A percentile compares a stretch with the other conserved stretches of the same genome.
Evolutionary conservation across 2,888 invertebrate genomes (phyloP).

Genomic region (Polietes domitor): DNA sequence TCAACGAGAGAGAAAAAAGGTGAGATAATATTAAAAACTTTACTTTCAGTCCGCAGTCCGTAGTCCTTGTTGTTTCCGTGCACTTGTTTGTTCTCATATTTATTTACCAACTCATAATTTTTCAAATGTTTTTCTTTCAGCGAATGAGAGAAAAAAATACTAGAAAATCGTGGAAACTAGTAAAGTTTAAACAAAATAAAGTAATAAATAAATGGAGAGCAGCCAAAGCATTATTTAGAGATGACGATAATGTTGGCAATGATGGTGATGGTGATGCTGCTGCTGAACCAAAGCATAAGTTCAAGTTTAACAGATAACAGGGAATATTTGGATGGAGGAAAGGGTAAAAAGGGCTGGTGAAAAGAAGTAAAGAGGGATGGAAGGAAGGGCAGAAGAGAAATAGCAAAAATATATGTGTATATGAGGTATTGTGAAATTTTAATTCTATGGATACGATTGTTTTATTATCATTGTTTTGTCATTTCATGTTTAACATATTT

Average conservation of each 20-base stretch:
- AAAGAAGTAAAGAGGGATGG: too few relatives aligned
- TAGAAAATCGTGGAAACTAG: background rate
- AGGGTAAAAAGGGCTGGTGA: background rate
- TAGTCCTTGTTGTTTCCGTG: background rate
- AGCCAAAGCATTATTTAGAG: background rate
- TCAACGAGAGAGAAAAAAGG: background rate
- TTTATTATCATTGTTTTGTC: too few relatives aligned
- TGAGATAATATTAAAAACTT: slow-evolving; percentile 36
- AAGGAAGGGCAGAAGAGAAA: background rate
- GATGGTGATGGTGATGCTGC: background rate
- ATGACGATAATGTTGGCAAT: background rate
- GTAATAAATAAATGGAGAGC: slow-evolving; percentile 5
- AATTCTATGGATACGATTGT: too few relatives aligned
- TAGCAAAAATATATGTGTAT: background rate
- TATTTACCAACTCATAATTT: slow-evolving; percentile 35
- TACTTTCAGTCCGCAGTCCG: background rate
- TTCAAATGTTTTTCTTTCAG: slow-evolving; percentile 18
- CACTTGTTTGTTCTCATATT: slow-evolving; percentile 6
- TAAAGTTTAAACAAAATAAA: slow-evolving; percentile 5
- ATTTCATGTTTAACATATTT: too few relatives aligned
- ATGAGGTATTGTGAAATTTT: too few relatives aligned
- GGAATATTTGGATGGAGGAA: background rate
- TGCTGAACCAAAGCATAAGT: background rate
- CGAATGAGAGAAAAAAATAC: background rate
- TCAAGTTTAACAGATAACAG: background rate